Evolutionary conservation across 2,113 vertebrate genomes (phyloP).

Genomic region (Arothron firmamentum): DNA sequence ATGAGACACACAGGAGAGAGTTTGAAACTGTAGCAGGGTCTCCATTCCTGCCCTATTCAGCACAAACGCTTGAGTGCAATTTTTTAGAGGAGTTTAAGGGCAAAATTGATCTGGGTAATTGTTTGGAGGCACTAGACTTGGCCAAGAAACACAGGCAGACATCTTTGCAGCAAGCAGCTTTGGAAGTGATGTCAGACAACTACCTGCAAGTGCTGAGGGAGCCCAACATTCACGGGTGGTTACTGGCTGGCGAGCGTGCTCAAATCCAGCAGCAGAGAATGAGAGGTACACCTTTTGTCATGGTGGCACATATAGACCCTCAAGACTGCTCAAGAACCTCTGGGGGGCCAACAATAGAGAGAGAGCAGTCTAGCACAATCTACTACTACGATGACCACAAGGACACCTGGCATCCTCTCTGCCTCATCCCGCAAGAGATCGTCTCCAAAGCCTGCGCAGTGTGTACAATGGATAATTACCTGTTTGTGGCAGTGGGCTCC

Average conservation of each 20-base stretch:
- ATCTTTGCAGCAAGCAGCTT: slow-evolving; percentile 74
- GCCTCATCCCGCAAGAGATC: slow-evolving; percentile 78
- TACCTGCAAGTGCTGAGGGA: slow-evolving; percentile 86
- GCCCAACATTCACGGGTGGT: slow-evolving; percentile 74
- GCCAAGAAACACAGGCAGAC: slow-evolving; percentile 78
- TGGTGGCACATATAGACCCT: slow-evolving; percentile 79
- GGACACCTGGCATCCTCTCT: slow-evolving; percentile 80
- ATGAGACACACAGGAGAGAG: background rate
- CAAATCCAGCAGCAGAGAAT: slow-evolving; percentile 77
- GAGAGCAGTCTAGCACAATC: slow-evolving; percentile 67
- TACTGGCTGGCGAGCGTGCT: slow-evolving; percentile 81
- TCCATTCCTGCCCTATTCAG: slow-evolving; percentile 58
- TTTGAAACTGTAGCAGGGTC: slow-evolving; percentile 50
- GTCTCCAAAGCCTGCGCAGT: slow-evolving; percentile 81
- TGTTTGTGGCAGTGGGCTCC: slow-evolving; percentile 87
- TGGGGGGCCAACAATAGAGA: slow-evolving; percentile 7
- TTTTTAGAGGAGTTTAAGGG: slow-evolving; percentile 61
- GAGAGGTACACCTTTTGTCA: slow-evolving; percentile 71
- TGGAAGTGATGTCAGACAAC: slow-evolving; percentile 87
- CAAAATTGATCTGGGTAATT: slow-evolving; percentile 86
- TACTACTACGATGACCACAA: slow-evolving; percentile 81
- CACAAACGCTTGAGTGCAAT: slow-evolving; percentile 30
- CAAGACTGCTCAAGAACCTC: slow-evolving; percentile 59
- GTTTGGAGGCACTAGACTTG: slow-evolving; percentile 75
- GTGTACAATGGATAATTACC: slow-evolving; percentile 92